phyloP scores from a whole-genome alignment of 2,797 vertebrate species.

The Gymnothorax javanicus region DNA sequence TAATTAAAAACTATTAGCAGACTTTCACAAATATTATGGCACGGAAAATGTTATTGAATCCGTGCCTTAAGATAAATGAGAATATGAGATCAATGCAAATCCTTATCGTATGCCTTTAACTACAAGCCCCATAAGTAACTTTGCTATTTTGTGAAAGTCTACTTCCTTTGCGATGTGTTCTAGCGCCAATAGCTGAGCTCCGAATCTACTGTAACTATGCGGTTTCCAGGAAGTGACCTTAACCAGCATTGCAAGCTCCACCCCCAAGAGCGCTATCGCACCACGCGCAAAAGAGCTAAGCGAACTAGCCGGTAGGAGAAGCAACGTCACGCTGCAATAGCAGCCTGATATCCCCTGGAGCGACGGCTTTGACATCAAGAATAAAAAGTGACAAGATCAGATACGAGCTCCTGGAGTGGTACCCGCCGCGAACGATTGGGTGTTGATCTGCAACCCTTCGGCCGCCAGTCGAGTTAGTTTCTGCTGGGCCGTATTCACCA shows the following conservation, averaged over 20 bases:
- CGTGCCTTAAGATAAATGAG: no score
- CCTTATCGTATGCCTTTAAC: background rate
- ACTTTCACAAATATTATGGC: no score
- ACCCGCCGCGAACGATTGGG: slow-evolving; percentile 47
- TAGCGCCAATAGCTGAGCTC: slow-evolving; percentile 36
- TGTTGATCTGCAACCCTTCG: slow-evolving; percentile 27
- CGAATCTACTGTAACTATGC: slow-evolving; percentile 7
- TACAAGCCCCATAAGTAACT: background rate
- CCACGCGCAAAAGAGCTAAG: slow-evolving; percentile 72
- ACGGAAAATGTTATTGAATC: no score
- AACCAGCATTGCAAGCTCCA: slow-evolving; percentile 49
- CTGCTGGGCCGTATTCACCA: slow-evolving; percentile 27
- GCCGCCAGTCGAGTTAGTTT: background rate
- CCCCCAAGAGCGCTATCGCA: slow-evolving; percentile 68
- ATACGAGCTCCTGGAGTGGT: slow-evolving; percentile 58
- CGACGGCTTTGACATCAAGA: slow-evolving; percentile 56
- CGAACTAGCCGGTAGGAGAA: slow-evolving; percentile 70
- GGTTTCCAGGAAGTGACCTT: slow-evolving; percentile 50
- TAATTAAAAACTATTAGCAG: no score
- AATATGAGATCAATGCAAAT: background rate
- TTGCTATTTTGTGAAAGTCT: background rate
- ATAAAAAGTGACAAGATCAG: slow-evolving; percentile 74
- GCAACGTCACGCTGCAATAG: slow-evolving; percentile 68
- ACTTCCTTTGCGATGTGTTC: slow-evolving; percentile 3
- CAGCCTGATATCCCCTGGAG: slow-evolving; percentile 53